Conservation (phyloP, 1,140 invertebrate species). For the Philaenus spumarius region DNA sequence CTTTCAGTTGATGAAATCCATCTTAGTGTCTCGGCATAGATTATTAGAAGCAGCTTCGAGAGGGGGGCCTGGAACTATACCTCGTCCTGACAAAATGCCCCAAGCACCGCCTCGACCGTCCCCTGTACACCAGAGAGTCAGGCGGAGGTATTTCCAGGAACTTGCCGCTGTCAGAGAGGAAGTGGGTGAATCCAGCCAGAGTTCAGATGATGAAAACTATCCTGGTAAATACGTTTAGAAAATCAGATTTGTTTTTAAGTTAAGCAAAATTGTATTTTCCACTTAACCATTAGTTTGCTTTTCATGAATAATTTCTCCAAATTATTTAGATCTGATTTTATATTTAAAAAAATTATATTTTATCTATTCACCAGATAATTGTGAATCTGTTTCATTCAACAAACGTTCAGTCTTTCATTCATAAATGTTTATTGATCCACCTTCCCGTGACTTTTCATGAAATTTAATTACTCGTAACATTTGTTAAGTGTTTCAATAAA, state of each 20-base stretch:
- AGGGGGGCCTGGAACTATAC: conserved; percentile 45
- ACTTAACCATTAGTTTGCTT: too few relatives aligned
- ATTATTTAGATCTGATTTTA: too few relatives aligned
- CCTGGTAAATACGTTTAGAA: conserved; percentile 38
- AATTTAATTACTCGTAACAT: too few relatives aligned
- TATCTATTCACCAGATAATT: too few relatives aligned
- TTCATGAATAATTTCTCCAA: too few relatives aligned
- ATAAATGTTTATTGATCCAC: too few relatives aligned
- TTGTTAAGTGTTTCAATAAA: too few relatives aligned
- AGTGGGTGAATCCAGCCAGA: conserved; percentile 56
- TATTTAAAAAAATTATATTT: too few relatives aligned
- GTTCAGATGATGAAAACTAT: conserved; percentile 64
- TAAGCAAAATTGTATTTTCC: conserved; percentile 4
- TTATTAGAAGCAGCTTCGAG: conserved; percentile 50
- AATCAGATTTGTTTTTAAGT: conserved; percentile 1
- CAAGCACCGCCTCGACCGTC: conserved; percentile 36
- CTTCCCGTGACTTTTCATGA: too few relatives aligned
- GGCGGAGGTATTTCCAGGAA: conserved; percentile 47
- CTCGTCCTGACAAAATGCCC: conserved; percentile 40
- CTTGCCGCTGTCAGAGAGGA: conserved; percentile 45
- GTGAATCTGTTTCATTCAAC: too few relatives aligned
- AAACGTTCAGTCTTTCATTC: too few relatives aligned
- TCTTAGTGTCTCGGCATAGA: conserved; percentile 61
- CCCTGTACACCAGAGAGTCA: conserved; percentile 43
- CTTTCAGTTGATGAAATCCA: conserved; percentile 43